phyloP scores from a whole-genome alignment of 1,140 invertebrate genomes.

The Caenorhabditis tropicalis region DNA sequence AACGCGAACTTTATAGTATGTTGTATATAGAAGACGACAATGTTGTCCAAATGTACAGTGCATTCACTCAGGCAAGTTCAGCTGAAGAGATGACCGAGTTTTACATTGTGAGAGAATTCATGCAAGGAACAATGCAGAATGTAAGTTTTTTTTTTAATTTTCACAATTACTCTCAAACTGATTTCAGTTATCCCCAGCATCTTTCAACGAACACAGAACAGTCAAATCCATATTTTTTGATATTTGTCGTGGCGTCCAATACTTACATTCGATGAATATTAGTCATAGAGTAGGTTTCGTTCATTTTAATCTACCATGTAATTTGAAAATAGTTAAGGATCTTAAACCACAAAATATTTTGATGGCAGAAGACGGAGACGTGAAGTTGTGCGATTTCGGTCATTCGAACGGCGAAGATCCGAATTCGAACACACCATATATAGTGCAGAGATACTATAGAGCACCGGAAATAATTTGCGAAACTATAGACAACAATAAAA shows the following conservation, averaged over 20 bases:
- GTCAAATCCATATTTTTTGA: constrained; percentile 31
- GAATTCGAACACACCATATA: background rate
- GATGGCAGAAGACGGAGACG: background rate
- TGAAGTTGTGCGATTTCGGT: constrained; percentile 21
- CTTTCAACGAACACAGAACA: background rate
- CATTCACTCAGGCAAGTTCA: background rate
- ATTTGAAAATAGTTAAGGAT: background rate
- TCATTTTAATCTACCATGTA: no score
- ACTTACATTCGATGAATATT: constrained; percentile 1
- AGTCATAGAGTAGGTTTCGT: background rate
- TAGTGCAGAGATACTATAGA: constrained; percentile 3
- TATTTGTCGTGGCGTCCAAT: constrained; percentile 12
- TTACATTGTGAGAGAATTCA: background rate
- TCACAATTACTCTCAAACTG: no score
- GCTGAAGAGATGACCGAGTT: background rate
- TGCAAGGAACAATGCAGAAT: constrained; percentile 1
- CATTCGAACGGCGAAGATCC: constrained; percentile 20
- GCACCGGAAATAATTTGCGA: constrained; percentile 29
- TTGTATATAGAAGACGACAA: background rate
- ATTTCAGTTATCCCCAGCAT: background rate
- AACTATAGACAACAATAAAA: constrained; percentile 17
- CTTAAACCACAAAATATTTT: background rate
- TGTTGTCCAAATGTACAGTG: background rate
- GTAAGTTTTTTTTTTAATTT: background rate
- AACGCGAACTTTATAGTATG: constrained; percentile 4